Base-by-base conservation (phyloP, 2,888 invertebrate species). In the Notocelia uddmanniana region DNA sequence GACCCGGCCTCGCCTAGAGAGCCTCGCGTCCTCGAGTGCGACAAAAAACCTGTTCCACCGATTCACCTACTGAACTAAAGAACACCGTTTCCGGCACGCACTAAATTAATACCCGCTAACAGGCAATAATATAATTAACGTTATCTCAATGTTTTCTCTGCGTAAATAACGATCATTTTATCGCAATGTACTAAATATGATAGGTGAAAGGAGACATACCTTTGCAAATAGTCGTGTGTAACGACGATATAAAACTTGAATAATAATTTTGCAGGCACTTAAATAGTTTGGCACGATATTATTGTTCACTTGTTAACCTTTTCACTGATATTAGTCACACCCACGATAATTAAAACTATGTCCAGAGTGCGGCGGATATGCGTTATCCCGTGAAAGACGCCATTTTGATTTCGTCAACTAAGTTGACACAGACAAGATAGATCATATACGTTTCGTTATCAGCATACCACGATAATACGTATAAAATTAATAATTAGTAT, bases 361-460 rank as follows among this genome's bases (percentile, higher is more conserved):
- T 80, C 79, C 83, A 84, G 84, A 88, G 86, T 88, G 87, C 91
- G 91, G 91, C 90, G 84, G 89, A 90, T 90, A 89, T 85, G 88
- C 88, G 87, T 89, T 91, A 92, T 85, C 84, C 87, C 86, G 87
- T 88, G 88, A 89, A 89, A 89, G 90, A 91, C 92, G 93, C 93
- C 93, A 93, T 93, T 93, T 93, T 93, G 93, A 93, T 93, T 92
- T 93, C 93, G 92, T 93, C 93, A 91, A 93, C 92, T 92, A 90
- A 85, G 81, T 79, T 75, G 83, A 34, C 80, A 89, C 80, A 90
- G 89, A 91, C 88, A 89, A 88, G 72, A 82, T 79, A 85, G 80
- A 85, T 0, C 1, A 73, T 41, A 0, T 64, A 62, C 84, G 82
- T 84, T 83, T 79, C 63, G 75, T 80, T 80, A 59, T 45, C n/a